These are phyloP conservation scores for Mesoclemmys tuberculata DNA, from an alignment of 2,113 vertebrate species.

Conservation along the genomic window DNA sequence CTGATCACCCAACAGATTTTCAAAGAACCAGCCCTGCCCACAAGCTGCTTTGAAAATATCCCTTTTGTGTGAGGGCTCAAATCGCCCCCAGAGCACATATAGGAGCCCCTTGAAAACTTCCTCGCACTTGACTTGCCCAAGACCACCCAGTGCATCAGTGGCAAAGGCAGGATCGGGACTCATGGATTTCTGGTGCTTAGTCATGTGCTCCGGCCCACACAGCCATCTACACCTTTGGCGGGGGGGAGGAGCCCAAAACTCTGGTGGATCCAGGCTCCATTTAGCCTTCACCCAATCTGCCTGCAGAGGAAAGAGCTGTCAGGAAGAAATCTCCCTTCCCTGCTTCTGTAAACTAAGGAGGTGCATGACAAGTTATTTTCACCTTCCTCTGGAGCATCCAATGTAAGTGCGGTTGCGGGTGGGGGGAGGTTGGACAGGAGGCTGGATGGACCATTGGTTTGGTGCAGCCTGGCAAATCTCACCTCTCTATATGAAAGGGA, in stretches of 20 bases:
- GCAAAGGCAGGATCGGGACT: background rate
- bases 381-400: background rate
- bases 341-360: background rate
- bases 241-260: background rate
- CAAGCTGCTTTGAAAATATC: background rate
- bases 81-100: background rate
- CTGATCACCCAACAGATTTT: background rate
- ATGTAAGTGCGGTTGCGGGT: background rate
- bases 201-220: background rate
- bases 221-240: background rate
- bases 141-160: background rate
- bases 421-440: background rate
- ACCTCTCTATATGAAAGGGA: background rate
- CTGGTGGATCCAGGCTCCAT: background rate
- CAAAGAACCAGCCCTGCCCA: background rate
- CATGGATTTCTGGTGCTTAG: background rate
- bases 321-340: background rate
- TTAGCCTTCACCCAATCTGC: background rate
- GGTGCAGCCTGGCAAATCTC: background rate
- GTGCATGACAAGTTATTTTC: constrained; percentile 13
- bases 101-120: background rate
- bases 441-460: background rate
- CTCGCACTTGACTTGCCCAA: background rate
- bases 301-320: background rate
- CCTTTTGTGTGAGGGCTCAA: background rate